phyloP scores from a whole-genome alignment of 2,888 invertebrate genomes.

The Hecatera dysodea region DNA sequence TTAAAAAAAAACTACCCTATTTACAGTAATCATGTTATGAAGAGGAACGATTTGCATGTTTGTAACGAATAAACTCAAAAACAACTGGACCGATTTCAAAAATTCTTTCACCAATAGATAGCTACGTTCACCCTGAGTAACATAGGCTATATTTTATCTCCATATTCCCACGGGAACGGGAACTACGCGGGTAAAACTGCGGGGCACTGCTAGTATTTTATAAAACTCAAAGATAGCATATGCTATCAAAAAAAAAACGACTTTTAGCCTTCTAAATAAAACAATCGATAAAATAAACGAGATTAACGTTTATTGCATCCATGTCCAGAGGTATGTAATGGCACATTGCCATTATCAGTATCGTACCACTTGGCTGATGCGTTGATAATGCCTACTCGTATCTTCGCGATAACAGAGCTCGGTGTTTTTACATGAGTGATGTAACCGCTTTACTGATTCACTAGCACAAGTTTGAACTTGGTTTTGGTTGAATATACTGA shows the following conservation, averaged over 20 bases:
- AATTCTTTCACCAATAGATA: too few species aligned
- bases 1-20: too few species aligned
- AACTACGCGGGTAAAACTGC: too few species aligned
- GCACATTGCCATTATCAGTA: constrained; percentile 55
- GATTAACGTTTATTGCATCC: constrained; percentile 47
- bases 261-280: constrained; percentile 16
- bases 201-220: too few species aligned
- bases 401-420: constrained; percentile 56
- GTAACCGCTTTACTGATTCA: constrained; percentile 39
- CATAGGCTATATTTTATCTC: too few species aligned
- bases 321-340: constrained; percentile 24
- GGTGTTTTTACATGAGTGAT: constrained; percentile 38
- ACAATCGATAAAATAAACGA: constrained; percentile 34
- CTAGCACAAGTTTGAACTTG: constrained; percentile 18
- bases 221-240: too few species aligned
- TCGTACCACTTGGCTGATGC: constrained; percentile 57
- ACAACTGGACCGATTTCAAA: too few species aligned
- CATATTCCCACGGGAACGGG: too few species aligned
- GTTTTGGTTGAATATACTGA: background rate
- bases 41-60: too few species aligned
- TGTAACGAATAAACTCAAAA: too few species aligned
- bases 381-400: constrained; percentile 62
- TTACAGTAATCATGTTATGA: too few species aligned
- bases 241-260: background rate
- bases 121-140: too few species aligned